Evolutionary conservation across 2,888 invertebrate genomes (phyloP).

Genomic region (Strigamia crassipes): DNA sequence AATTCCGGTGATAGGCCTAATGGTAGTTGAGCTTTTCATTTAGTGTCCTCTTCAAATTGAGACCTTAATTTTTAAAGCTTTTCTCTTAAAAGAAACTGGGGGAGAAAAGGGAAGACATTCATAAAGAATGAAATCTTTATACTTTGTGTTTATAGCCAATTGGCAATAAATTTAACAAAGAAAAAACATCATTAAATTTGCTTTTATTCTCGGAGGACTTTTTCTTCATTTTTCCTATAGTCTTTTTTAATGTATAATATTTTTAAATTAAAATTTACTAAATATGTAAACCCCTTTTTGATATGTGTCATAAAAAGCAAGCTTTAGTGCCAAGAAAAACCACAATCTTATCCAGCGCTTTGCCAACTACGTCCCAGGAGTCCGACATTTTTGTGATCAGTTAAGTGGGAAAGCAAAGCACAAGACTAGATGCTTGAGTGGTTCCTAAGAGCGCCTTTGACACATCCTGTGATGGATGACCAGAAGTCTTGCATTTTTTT

Average conservation of each 20-base stretch:
- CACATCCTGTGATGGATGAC: conserved; percentile 39
- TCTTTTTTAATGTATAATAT: neutral
- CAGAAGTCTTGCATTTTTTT: conserved; percentile 38
- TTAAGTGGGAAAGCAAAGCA: conserved; percentile 39
- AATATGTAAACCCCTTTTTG: conserved; percentile 1
- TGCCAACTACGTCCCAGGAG: conserved; percentile 5
- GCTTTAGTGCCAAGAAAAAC: conserved; percentile 14
- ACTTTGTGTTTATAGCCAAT: neutral
- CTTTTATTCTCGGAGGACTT: neutral
- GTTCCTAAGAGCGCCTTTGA: conserved; percentile 33
- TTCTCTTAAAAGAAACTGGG: neutral
- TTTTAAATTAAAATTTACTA: neutral
- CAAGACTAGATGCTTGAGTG: conserved; percentile 38
- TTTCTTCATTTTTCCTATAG: neutral
- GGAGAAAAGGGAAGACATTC: neutral
- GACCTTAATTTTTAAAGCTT: conserved; percentile 36
- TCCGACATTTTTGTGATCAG: conserved; percentile 35
- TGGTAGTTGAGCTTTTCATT: conserved; percentile 40
- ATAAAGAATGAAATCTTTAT: neutral
- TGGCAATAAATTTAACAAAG: neutral
- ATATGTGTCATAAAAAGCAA: conserved; percentile 13
- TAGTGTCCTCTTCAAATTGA: conserved; percentile 37
- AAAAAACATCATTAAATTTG: neutral
- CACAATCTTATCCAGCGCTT: conserved; percentile 36
- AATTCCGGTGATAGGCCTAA: conserved; percentile 42